Conservation (phyloP, 2,888 invertebrate species). For the Synanthedon formicaeformis region DNA sequence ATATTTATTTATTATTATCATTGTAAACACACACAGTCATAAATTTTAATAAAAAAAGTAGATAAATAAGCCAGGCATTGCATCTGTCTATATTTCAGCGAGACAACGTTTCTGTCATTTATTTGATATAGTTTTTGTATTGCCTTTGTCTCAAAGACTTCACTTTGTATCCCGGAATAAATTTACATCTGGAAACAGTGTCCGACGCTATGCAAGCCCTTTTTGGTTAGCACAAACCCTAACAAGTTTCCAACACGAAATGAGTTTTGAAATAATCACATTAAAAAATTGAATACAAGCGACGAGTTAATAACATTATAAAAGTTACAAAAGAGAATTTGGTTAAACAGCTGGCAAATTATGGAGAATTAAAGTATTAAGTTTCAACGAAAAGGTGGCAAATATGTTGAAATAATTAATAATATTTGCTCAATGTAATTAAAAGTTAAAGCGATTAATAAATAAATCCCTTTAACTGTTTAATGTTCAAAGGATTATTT, state of each 20-base stretch:
- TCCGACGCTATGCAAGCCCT: slow-evolving; percentile 32
- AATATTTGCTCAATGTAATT: no score
- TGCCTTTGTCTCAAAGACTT: slow-evolving; percentile 6
- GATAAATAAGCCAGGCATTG: slow-evolving; percentile 31
- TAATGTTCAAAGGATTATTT: no score
- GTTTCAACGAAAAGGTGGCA: no score
- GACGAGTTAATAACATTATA: slow-evolving; percentile 3
- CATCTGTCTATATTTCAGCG: slow-evolving; percentile 35
- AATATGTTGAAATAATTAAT: no score
- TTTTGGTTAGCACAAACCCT: slow-evolving; percentile 38
- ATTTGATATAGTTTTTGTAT: slow-evolving; percentile 43
- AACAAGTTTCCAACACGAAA: slow-evolving; percentile 47
- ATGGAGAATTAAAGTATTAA: no score
- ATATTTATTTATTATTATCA: no score
- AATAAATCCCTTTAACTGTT: no score
- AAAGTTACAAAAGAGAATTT: no score
- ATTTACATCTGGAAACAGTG: slow-evolving; percentile 60
- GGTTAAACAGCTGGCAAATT: no score
- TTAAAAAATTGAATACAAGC: slow-evolving; percentile 5
- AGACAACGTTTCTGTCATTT: slow-evolving; percentile 39
- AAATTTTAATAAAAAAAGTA: no score
- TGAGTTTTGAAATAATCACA: slow-evolving; percentile 33
- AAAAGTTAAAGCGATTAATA: no score
- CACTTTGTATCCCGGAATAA: slow-evolving; percentile 54
- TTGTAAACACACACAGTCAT: no score